Percentiles rank a stretch among this genome's conserved stretches.
Conservation (phyloP, 1,140 invertebrate genomes). For the Lucilia cuprina region DNA sequence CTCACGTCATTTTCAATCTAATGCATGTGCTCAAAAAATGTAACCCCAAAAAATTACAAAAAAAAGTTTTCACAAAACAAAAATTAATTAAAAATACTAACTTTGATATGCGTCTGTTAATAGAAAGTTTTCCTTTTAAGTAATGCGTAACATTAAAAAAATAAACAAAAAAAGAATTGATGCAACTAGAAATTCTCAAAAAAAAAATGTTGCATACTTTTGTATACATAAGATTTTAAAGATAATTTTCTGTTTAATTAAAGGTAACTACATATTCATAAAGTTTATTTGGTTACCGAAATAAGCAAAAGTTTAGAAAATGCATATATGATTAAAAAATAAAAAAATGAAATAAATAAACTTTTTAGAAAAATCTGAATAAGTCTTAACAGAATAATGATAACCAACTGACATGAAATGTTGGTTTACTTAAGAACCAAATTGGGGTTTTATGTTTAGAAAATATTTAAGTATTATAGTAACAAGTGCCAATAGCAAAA, state of each 20-base stretch:
- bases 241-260: neutral
- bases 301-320: neutral
- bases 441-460: neutral
- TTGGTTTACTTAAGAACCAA: neutral
- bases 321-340: too few species aligned
- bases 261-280: neutral
- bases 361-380: too few species aligned
- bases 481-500: neutral
- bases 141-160: neutral
- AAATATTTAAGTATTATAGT: too few species aligned
- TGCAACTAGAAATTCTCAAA: neutral
- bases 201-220: neutral
- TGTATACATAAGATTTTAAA: neutral
- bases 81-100: slow-evolving; percentile 1
- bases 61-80: neutral
- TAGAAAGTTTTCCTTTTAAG: neutral
- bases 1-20: too few species aligned
- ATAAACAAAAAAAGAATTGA: neutral
- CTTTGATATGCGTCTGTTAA: neutral
- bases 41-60: too few species aligned
- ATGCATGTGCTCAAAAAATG: too few species aligned
- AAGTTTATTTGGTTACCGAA: neutral
- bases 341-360: too few species aligned
- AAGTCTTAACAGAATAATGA: neutral
- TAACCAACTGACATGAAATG: neutral